Evolutionary conservation across 2,797 vertebrate species (phyloP).

Genomic region (Anolis apletophallus): DNA sequence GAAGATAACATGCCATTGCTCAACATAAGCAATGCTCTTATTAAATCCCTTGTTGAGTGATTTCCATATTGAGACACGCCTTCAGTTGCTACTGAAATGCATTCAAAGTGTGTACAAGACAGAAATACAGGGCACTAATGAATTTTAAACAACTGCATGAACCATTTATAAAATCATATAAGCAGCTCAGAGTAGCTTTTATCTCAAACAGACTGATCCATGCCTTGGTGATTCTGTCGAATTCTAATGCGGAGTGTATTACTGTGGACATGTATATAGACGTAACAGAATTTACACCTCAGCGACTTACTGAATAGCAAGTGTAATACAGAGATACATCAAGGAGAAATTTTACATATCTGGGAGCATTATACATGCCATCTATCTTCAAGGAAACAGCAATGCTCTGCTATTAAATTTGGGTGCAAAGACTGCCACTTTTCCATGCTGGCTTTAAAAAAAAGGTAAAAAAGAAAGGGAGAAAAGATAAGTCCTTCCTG

Average conservation of each 20-base stretch:
- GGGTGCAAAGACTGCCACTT: background rate
- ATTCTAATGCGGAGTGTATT: background rate
- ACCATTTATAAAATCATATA: constrained; percentile 7
- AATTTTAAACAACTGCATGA: constrained; percentile 14
- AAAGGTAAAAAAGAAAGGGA: background rate
- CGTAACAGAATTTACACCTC: constrained; percentile 2
- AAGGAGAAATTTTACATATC: background rate
- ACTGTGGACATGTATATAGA: background rate
- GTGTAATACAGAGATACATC: background rate
- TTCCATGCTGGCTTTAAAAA: background rate
- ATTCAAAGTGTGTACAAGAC: background rate
- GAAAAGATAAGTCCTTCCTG: background rate
- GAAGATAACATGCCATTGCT: background rate
- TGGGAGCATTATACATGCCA: background rate
- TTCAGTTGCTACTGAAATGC: background rate
- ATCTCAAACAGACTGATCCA: background rate
- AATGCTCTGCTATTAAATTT: background rate
- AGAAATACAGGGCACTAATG: background rate
- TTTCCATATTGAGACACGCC: background rate
- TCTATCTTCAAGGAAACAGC: background rate
- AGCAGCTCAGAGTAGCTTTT: background rate
- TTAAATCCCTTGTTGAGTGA: background rate
- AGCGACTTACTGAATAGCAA: background rate
- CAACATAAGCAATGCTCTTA: background rate
- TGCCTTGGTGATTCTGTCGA: background rate